phyloP scores from a whole-genome alignment of 2,113 vertebrate genomes.

The Calyptommatus sinebrachiatus region DNA sequence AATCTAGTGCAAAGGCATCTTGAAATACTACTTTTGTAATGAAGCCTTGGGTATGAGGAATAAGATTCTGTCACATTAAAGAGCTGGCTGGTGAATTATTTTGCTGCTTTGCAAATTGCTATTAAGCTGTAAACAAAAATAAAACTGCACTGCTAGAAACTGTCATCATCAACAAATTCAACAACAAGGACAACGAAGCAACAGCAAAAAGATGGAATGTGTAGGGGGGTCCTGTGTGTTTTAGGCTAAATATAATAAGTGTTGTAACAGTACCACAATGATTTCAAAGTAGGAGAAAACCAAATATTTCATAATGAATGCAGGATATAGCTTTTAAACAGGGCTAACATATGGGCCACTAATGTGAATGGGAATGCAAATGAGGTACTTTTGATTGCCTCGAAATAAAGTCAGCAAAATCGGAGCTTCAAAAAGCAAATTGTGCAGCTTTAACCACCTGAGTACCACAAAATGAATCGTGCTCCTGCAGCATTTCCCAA shows the following conservation, averaged over 20 bases:
- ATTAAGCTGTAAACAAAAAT: slow-evolving; percentile 66
- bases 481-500: slow-evolving; percentile 58
- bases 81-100: slow-evolving; percentile 53
- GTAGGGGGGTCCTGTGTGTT: slow-evolving; percentile 43
- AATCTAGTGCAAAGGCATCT: slow-evolving; percentile 50
- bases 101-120: slow-evolving; percentile 59
- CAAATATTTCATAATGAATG: slow-evolving; percentile 79
- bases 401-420: slow-evolving; percentile 81
- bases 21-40: slow-evolving; percentile 53
- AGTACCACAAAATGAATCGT: slow-evolving; percentile 63
- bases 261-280: slow-evolving; percentile 69
- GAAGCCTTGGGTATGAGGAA: slow-evolving; percentile 61
- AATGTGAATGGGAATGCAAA: slow-evolving; percentile 81
- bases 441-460: slow-evolving; percentile 73
- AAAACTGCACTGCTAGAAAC: slow-evolving; percentile 52
- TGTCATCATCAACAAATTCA: slow-evolving; percentile 42
- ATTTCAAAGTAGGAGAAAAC: slow-evolving; percentile 73
- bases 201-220: slow-evolving; percentile 34
- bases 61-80: slow-evolving; percentile 49
- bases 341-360: slow-evolving; percentile 83
- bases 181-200: slow-evolving; percentile 15
- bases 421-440: slow-evolving; percentile 73
- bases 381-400: slow-evolving; percentile 79
- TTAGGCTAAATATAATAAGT: slow-evolving; percentile 67
- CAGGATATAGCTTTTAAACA: slow-evolving; percentile 81